Conservation (phyloP, 2,113 vertebrate species). For the Dissostichus mawsoni region DNA sequence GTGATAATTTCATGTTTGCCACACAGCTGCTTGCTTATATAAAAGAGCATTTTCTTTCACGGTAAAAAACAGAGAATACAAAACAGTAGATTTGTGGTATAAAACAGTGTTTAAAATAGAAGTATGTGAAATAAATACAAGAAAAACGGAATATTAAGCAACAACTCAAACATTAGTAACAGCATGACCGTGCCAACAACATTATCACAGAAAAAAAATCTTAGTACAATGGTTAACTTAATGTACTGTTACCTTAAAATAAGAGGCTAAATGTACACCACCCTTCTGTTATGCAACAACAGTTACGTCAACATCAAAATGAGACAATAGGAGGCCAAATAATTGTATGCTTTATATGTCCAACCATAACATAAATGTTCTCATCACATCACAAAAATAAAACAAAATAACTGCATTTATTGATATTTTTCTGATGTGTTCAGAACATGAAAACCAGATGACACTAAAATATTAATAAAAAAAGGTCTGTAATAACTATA, state of each 20-base stretch:
- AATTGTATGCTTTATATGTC: background rate
- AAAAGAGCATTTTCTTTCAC: background rate
- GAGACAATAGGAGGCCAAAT: background rate
- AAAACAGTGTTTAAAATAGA: no score
- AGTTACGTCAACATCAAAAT: background rate
- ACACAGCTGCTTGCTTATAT: background rate
- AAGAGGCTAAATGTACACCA: background rate
- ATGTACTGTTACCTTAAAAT: background rate
- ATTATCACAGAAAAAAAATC: background rate
- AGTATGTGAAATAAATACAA: background rate
- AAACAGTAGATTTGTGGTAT: background rate
- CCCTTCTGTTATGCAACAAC: background rate
- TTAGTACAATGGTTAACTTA: background rate
- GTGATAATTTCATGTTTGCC: background rate
- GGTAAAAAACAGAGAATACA: background rate
- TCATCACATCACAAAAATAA: slow-evolving; percentile 10
- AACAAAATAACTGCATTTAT: background rate
- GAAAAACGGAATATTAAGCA: background rate
- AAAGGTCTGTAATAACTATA: slow-evolving; percentile 9
- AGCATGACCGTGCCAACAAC: background rate
- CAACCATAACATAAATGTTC: background rate
- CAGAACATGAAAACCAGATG: slow-evolving; percentile 52
- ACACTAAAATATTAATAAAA: background rate
- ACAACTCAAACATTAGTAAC: background rate
- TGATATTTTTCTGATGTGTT: background rate